Conservation (phyloP, 1,140 invertebrate genomes). For the Armadillidium nasatum region DNA sequence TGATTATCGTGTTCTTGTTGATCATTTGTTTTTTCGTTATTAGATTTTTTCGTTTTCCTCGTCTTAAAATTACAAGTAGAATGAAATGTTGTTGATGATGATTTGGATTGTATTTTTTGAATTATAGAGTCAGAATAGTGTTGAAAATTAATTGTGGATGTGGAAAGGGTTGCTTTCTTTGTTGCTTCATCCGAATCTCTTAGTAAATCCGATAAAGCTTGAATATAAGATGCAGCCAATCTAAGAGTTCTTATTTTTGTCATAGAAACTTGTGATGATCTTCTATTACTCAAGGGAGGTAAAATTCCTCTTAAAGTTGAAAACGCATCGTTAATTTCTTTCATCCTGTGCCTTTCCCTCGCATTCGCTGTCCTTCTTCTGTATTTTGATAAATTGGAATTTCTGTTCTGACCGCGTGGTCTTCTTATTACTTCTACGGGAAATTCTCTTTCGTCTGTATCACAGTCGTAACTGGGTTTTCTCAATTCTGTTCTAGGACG, state of each 20-base stretch:
- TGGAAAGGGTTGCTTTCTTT: neutral
- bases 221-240: conserved; percentile 80
- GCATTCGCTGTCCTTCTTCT: conserved; percentile 81
- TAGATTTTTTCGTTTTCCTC: no score
- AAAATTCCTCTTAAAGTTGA: conserved; percentile 70
- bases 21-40: no score
- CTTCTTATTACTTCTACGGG: no score
- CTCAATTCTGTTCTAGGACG: conserved; percentile 22
- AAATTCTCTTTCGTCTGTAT: conserved; percentile 1
- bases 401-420: no score
- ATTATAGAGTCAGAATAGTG: no score
- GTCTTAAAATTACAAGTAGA: no score
- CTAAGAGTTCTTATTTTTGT: conserved; percentile 72
- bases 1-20: no score
- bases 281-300: conserved; percentile 50
- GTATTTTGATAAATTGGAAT: conserved; percentile 59
- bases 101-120: no score
- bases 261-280: conserved; percentile 47
- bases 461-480: conserved; percentile 17
- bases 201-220: conserved; percentile 53
- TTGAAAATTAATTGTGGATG: neutral
- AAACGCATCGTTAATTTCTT: conserved; percentile 81
- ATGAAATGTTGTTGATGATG: no score
- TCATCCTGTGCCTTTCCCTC: conserved; percentile 73
- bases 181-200: conserved; percentile 31